phyloP scores from a whole-genome alignment of 1,140 invertebrate species.

The Cydia splendana region DNA sequence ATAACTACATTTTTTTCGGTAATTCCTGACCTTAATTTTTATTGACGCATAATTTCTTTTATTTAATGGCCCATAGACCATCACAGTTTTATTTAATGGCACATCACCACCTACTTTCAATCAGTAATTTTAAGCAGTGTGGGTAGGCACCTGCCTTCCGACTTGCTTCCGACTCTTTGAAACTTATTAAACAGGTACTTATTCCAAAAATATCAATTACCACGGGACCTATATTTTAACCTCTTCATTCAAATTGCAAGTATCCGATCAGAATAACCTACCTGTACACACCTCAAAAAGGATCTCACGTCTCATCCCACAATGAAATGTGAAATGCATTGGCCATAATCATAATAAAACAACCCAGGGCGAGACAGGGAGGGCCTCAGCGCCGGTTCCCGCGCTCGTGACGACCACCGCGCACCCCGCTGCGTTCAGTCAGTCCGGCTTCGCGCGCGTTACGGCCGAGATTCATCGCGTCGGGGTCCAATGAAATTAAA shows the following conservation, averaged over 20 bases:
- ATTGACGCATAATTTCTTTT: neutral
- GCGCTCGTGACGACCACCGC: slow-evolving; percentile 40
- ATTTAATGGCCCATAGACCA: neutral
- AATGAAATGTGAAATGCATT: slow-evolving; percentile 50
- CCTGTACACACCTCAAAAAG: neutral
- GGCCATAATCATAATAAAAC: slow-evolving; percentile 50
- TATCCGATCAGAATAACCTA: neutral
- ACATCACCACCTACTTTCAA: too few species aligned
- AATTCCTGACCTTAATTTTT: too few species aligned
- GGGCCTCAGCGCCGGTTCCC: slow-evolving; percentile 43
- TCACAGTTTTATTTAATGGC: neutral
- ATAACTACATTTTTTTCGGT: too few species aligned
- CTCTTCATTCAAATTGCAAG: neutral
- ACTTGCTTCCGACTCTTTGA: neutral
- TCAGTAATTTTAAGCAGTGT: too few species aligned
- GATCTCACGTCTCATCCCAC: slow-evolving; percentile 33
- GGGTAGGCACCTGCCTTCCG: neutral
- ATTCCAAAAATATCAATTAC: neutral
- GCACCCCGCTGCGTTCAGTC: slow-evolving; percentile 41
- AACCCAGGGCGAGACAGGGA: slow-evolving; percentile 40
- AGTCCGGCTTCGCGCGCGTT: slow-evolving; percentile 64
- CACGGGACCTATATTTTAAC: neutral
- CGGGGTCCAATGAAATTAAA: slow-evolving; percentile 34
- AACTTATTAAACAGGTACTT: neutral
- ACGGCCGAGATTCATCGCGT: slow-evolving; percentile 56